These are phyloP conservation scores for Melozone crissalis DNA, from an alignment of 2,113 vertebrate genomes.

Conservation along the genomic window DNA sequence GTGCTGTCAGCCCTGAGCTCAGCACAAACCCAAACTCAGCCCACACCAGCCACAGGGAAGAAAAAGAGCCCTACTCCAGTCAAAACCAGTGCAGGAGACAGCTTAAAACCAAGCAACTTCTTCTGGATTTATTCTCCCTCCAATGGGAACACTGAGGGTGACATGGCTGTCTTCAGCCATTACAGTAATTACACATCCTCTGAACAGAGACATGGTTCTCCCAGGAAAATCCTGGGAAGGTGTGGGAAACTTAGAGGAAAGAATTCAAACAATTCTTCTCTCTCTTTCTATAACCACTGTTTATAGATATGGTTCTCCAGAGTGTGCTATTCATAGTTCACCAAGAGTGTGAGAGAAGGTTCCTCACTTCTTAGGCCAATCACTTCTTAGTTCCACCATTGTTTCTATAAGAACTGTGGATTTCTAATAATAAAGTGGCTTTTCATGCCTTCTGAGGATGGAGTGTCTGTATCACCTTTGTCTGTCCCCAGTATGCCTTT, in stretches of 20 bases:
- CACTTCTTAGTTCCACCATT: not conserved
- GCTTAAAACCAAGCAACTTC: not conserved
- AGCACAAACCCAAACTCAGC: not conserved
- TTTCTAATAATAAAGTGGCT: not conserved
- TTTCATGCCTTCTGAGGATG: not conserved
- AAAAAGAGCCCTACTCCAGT: not conserved
- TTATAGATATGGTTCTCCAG: not conserved
- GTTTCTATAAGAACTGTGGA: not conserved
- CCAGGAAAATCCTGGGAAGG: not conserved
- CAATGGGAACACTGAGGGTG: accelerated
- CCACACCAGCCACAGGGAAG: not conserved
- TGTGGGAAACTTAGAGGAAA: not conserved
- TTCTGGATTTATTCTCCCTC: not conserved
- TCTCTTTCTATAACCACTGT: not conserved
- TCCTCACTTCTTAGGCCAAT: not conserved
- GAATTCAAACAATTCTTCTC: not conserved
- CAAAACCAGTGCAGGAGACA: not conserved
- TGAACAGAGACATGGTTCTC: not conserved
- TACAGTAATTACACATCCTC: not conserved
- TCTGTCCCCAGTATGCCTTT: not conserved
- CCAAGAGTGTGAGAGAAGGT: not conserved
- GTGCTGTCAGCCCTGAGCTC: not conserved
- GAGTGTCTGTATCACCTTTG: not conserved
- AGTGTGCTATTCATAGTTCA: not conserved
- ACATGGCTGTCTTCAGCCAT: not conserved